These are phyloP conservation scores for Discoglossus pictus DNA, from an alignment of 2,797 vertebrate species.

Conservation along the genomic window DNA sequence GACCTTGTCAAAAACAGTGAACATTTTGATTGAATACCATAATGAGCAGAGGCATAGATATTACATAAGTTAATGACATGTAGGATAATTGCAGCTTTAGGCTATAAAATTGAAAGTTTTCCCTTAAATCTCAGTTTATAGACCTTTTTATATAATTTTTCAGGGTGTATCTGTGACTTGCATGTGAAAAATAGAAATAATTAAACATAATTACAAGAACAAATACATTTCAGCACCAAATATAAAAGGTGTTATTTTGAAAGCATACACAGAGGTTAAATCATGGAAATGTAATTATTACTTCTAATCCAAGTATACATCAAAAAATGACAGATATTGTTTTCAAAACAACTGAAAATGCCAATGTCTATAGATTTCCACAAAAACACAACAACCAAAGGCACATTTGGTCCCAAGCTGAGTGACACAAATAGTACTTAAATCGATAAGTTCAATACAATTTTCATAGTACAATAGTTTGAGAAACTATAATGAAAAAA, in stretches of 20 bases:
- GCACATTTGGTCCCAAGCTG: conserved; percentile 10
- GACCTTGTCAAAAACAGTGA: conserved; percentile 29
- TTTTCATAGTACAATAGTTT: conserved; percentile 17
- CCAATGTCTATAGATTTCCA: background rate
- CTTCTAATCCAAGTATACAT: conserved; percentile 12
- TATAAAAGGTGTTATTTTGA: conserved; percentile 16
- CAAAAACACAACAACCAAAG: background rate
- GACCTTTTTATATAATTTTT: too few relatives aligned
- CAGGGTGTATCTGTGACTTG: background rate
- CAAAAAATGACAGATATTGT: conserved; percentile 25
- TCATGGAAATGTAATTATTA: conserved; percentile 28
- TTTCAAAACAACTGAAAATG: conserved; percentile 20
- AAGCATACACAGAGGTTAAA: background rate
- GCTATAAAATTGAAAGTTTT: background rate
- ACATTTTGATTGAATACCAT: conserved; percentile 24
- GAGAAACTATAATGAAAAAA: background rate
- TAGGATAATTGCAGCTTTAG: conserved; percentile 22
- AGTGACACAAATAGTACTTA: background rate
- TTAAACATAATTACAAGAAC: conserved; percentile 20
- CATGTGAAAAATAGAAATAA: conserved; percentile 19
- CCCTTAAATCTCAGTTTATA: background rate
- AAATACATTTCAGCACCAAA: conserved; percentile 20
- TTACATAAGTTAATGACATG: conserved; percentile 28
- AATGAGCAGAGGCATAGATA: conserved; percentile 16
- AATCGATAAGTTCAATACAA: conserved; percentile 8